Percentiles rank a stretch among this genome's conserved stretches.
These are phyloP conservation scores for Bactericera cockerelli DNA, from an alignment of 1,140 invertebrate species.

Conservation along the genomic window DNA sequence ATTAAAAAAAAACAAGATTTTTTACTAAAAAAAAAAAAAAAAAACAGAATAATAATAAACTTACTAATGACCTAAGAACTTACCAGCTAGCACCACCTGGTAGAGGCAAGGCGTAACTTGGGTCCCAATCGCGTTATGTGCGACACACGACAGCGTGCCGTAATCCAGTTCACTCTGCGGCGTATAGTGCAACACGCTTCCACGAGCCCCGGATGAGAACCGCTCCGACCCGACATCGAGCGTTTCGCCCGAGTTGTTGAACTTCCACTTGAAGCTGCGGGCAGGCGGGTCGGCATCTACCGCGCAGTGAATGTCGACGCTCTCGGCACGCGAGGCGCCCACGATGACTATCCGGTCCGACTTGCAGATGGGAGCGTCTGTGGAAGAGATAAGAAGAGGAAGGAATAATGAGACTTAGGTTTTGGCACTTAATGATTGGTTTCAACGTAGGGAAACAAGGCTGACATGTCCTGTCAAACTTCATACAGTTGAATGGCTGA, in stretches of 20 bases:
- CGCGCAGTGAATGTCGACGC: slow-evolving; percentile 64
- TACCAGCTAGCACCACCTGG: slow-evolving; percentile 57
- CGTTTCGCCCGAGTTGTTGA: slow-evolving; percentile 75
- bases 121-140: slow-evolving; percentile 54
- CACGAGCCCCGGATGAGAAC: slow-evolving; percentile 36
- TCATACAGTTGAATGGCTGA: no score
- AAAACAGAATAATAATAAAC: no score
- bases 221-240: slow-evolving; percentile 55
- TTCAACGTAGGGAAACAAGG: no score
- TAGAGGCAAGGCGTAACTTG: slow-evolving; percentile 62
- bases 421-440: no score
- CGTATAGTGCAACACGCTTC: slow-evolving; percentile 36
- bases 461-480: no score
- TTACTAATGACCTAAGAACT: no score
- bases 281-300: slow-evolving; percentile 76
- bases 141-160: slow-evolving; percentile 60
- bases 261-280: slow-evolving; percentile 72
- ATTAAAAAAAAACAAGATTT: no score
- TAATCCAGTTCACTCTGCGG: slow-evolving; percentile 43
- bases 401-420: no score
- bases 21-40: no score
- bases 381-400: slow-evolving; percentile 21
- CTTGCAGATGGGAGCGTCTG: slow-evolving; percentile 69
- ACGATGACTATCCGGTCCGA: slow-evolving; percentile 57
- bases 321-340: slow-evolving; percentile 67